A percentile compares a stretch with the other conserved stretches of the same genome.
Evolutionary conservation across 2,113 vertebrate species (phyloP).

Genomic region (Rhadina sibilatrix): DNA sequence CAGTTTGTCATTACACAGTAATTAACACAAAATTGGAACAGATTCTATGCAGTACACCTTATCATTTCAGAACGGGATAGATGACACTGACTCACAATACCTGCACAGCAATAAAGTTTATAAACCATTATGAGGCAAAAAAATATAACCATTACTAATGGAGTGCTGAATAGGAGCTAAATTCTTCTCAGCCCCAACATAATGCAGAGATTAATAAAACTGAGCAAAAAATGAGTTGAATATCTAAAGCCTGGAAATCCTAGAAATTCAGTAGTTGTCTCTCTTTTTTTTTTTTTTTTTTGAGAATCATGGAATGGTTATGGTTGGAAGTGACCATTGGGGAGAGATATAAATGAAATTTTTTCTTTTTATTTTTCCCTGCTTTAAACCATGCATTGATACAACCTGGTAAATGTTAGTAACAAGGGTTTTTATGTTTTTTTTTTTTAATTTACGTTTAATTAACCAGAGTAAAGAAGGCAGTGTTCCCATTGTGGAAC

Average conservation of each 20-base stretch:
- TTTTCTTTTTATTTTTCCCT: no score
- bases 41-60: not conserved
- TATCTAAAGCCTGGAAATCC: not conserved
- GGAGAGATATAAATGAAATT: no score
- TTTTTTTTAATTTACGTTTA: not conserved
- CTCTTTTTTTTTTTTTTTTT: not conserved
- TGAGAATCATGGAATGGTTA: not conserved
- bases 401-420: not conserved
- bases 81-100: not conserved
- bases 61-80: not conserved
- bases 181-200: not conserved
- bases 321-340: not conserved
- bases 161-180: not conserved
- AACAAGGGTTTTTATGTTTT: fast-evolving
- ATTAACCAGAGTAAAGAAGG: not conserved
- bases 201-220: not conserved
- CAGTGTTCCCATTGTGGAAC: not conserved
- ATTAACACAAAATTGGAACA: not conserved
- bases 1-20: not conserved
- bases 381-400: not conserved
- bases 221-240: not conserved
- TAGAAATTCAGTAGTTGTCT: not conserved
- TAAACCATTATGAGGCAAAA: not conserved
- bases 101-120: not conserved
- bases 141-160: not conserved